Percentiles rank a stretch among this genome's conserved stretches.
phyloP scores from a whole-genome alignment of 2,113 vertebrate species.

The Psophia crepitans region DNA sequence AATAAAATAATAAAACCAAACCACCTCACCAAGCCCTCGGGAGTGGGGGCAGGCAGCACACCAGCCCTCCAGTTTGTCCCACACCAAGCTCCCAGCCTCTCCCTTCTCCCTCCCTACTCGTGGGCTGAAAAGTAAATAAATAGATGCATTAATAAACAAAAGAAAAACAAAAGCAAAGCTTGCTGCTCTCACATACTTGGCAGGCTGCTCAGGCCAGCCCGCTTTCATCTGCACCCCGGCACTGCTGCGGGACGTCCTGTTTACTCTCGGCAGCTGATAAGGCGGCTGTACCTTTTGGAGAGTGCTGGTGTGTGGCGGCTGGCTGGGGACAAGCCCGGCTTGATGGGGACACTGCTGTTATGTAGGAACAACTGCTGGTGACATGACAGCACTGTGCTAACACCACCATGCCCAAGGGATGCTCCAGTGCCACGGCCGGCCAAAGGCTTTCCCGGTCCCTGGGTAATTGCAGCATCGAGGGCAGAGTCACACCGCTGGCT shows the following conservation, averaged over 20 bases:
- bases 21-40: background rate
- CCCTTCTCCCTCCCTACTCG: background rate
- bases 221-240: constrained; percentile 32
- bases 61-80: background rate
- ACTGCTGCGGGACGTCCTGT: constrained; percentile 25
- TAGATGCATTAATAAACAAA: constrained; percentile 26
- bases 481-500: fast-evolving
- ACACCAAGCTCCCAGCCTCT: constrained; percentile 6
- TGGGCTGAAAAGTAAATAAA: constrained; percentile 47
- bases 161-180: constrained; percentile 47
- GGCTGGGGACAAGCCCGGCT: background rate
- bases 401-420: background rate
- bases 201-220: background rate
- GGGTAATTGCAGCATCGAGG: background rate
- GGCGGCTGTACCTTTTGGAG: background rate
- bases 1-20: background rate
- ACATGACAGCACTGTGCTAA: too few species aligned
- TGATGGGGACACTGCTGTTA: fast-evolving
- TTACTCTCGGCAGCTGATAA: background rate
- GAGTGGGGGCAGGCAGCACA: background rate
- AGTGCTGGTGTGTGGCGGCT: background rate
- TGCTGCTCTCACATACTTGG: constrained; percentile 35
- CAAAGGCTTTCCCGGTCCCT: background rate
- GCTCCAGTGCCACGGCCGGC: background rate
- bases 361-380: background rate